A percentile compares a stretch with the other conserved stretches of the same genome.
Conservation (phyloP, 2,113 vertebrate genomes). For the Hyperopisus bebe region DNA sequence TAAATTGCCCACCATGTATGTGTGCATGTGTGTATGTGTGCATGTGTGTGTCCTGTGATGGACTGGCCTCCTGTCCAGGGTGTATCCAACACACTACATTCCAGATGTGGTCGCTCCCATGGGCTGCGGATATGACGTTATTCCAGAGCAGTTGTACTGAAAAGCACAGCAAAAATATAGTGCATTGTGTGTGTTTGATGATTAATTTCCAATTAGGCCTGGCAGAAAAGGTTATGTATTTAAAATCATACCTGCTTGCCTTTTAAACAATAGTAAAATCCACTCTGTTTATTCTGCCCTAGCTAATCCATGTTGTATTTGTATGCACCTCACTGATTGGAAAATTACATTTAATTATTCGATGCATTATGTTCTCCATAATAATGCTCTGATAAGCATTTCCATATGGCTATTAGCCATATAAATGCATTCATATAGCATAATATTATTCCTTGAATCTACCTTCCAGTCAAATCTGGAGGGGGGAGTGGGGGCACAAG, state of each 20-base stretch:
- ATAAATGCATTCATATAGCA: background rate
- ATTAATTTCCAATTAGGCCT: background rate
- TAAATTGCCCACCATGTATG: background rate
- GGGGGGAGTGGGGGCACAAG: background rate
- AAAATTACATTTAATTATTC: conserved; percentile 4
- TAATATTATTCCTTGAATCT: background rate
- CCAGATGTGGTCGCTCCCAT: background rate
- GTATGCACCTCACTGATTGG: background rate
- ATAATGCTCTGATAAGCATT: background rate
- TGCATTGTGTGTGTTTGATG: background rate
- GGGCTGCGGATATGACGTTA: background rate
- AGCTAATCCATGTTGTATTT: background rate
- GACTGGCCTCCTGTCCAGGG: background rate
- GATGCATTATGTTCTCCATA: background rate
- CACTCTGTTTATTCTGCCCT: background rate
- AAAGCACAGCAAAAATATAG: background rate
- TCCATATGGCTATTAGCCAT: background rate
- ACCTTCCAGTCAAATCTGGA: background rate
- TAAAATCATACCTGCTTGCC: background rate
- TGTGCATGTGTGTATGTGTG: background rate
- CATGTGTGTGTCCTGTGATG: background rate
- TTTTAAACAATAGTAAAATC: background rate
- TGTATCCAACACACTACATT: background rate
- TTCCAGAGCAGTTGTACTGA: background rate
- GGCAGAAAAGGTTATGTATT: conserved; percentile 1